These are phyloP conservation scores for Benitochromis conjunctus DNA, from an alignment of 2,113 vertebrate genomes.

Conservation along the genomic window DNA sequence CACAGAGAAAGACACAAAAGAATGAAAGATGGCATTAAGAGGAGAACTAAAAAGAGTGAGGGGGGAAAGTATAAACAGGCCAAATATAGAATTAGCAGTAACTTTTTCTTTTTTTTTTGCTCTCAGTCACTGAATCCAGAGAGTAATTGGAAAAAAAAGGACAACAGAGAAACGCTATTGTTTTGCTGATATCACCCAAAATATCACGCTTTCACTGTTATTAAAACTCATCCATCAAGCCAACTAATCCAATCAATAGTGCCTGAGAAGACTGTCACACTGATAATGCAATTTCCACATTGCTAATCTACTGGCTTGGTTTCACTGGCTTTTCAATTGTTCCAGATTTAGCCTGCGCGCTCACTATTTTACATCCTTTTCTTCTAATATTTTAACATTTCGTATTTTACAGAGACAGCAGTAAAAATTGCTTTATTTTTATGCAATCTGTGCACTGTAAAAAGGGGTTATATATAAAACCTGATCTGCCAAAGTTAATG, in stretches of 20 bases:
- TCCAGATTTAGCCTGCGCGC: background rate
- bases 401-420: background rate
- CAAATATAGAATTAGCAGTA: background rate
- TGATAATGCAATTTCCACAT: constrained; percentile 47
- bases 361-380: background rate
- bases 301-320: constrained; percentile 39
- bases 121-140: background rate
- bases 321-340: constrained; percentile 13
- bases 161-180: background rate
- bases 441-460: background rate
- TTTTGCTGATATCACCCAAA: constrained; percentile 41
- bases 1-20: background rate
- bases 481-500: background rate
- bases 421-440: background rate
- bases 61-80: background rate
- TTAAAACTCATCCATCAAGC: constrained; percentile 62
- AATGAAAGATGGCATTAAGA: background rate
- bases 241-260: constrained; percentile 53
- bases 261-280: constrained; percentile 18
- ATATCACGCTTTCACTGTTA: constrained; percentile 45
- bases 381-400: background rate
- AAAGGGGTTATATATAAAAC: background rate
- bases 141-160: background rate
- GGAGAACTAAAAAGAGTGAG: background rate
- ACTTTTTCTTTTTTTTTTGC: background rate